Evolutionary conservation across 1,140 invertebrate species (phyloP), one percentile per base, ranked within the genome.

Genomic region (Rhopalosiphum maidis): DNA sequence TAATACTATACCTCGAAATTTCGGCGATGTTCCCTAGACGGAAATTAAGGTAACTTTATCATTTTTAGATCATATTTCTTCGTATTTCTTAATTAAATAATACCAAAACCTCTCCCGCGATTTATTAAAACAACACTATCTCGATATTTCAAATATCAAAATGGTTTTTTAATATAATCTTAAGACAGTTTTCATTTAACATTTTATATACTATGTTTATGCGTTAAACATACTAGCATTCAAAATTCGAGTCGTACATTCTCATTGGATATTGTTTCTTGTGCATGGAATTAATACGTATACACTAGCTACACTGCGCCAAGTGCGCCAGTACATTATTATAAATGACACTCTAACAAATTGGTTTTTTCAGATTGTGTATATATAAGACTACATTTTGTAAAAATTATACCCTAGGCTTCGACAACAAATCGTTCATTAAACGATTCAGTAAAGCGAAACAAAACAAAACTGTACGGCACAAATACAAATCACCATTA

Each of bases 291-390:
- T n/a, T 77, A n/a, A 77, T 77, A 77, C n/a, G 15, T 35, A n/a
- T 68, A 18, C 11, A n/a, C 60, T 18, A 77, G n/a, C 60, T 77
- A n/a, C n/a, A 77, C 60, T n/a, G 30, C n/a, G 30, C 30, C 60
- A 77, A 77, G 30, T n/a, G 30, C 15, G 30, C 30, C 60, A 77
- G 60, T 77, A n/a, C 21, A 77, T 77, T n/a, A n/a, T n/a, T 77
- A n/a, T 77, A 77, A 77, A 77, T 77, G n/a, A 77, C 30, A n/a
- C 60, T 77, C n/a, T n/a, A 77, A 77, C 60, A 77, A 77, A 77
- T 77, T 77, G 30, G 60, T 77, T 77, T 77, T 77, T n/a, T n/a
- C n/a, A 77, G 60, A 77, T 35, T 77, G 60, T 77, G 5, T 77
- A 6, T 77, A 6, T 77, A n/a, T 77, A 5, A 1, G 11, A n/a